Conservation (phyloP, 2,888 invertebrate species). For the Lordiphosa fenestrarum region DNA sequence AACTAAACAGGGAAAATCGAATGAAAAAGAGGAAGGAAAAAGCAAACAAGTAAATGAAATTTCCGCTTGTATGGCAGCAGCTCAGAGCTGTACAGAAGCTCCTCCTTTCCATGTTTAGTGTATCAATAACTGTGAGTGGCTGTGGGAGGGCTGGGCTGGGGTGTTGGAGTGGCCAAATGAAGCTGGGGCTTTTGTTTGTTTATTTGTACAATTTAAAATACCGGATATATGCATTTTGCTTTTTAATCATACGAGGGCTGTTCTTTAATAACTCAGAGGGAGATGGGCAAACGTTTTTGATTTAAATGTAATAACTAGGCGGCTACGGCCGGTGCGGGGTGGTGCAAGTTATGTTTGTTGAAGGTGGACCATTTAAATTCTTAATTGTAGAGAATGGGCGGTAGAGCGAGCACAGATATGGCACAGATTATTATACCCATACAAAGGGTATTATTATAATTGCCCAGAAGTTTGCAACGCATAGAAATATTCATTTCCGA, state of each 20-base stretch:
- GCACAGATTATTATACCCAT: no score
- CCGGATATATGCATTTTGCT: conserved; percentile 59
- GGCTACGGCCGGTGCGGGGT: no score
- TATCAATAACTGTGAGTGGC: conserved; percentile 29
- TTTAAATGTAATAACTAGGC: no score
- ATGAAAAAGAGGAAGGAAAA: conserved; percentile 37
- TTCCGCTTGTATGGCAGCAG: conserved; percentile 52
- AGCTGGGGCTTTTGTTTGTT: conserved; percentile 26
- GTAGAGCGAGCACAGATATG: no score
- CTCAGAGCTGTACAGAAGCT: conserved; percentile 6
- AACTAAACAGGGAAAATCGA: conserved; percentile 41
- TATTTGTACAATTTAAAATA: conserved; percentile 59
- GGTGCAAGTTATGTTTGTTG: no score
- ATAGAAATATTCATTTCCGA: no score
- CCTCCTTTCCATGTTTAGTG: conserved; percentile 10
- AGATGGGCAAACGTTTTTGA: no score
- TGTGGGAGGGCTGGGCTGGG: not conserved
- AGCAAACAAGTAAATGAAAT: conserved; percentile 73
- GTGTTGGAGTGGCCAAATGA: conserved; percentile 10
- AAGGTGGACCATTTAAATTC: no score
- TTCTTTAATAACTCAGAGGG: no score
- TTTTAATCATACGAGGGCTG: conserved; percentile 3
- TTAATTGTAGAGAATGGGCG: no score
- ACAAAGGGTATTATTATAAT: no score
- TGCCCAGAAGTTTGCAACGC: no score